Base-by-base conservation (phyloP, 2,113 vertebrate species). In the Sinocyclocheilus grahami region DNA sequence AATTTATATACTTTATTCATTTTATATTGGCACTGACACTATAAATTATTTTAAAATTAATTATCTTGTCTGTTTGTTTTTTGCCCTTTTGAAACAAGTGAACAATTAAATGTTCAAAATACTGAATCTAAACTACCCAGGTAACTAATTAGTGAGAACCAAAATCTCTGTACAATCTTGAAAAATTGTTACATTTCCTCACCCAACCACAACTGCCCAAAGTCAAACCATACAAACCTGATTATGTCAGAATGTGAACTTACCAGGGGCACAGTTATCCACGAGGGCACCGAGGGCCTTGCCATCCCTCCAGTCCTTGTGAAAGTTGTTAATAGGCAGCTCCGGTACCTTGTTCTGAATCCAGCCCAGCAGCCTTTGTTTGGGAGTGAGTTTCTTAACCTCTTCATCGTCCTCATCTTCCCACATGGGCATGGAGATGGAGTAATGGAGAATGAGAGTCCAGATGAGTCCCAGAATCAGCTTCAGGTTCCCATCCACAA, bases 371-470 rank as follows among this genome's bases (percentile, higher is more conserved):
- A 99, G 94, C 4, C 98, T 96, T 91, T 99, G 98, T 90, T 99
- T 99, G 30, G 98, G 98, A 0, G 98, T 98, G 92, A 97, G 95
- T 85, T 97, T 97, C 85, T 96, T 96, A 5, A 93, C 92, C 1
- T 97, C 98, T 30, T 98, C 97, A 13, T 51, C 48, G 12, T 51
- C 48, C 48, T 51, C 48, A 51, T 51, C 48, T 13, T 51, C 48
- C 48, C 97, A 99, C 96, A 98, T 97, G 65, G 97, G 97, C 97
- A 98, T 99, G 46, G 97, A 99, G 92, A 99, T 99, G 90, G 97
- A 99, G 82, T 99, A 98, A 92, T 99, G 97, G 12, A 99, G 95
- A 92, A 99, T 99, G 85, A 98, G 95, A 0, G 97, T 98, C 97
- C 97, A 99, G 91, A 99, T 96, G 55, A 99, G 92, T 39, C 97